Evolutionary conservation across 2,113 vertebrate genomes (phyloP).

Genomic region (Petroica traversi): DNA sequence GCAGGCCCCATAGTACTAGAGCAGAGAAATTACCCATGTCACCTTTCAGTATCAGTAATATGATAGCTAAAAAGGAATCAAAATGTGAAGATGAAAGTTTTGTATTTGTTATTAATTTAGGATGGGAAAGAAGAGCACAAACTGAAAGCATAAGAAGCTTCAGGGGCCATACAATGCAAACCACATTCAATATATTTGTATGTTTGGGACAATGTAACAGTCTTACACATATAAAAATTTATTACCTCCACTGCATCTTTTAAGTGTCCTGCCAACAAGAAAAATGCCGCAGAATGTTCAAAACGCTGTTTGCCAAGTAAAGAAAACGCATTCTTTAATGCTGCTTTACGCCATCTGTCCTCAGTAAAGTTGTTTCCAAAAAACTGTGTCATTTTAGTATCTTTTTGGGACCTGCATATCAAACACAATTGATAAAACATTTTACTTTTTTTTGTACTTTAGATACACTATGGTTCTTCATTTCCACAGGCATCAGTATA

Average conservation of each 20-base stretch:
- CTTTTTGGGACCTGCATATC: slow-evolving; percentile 85
- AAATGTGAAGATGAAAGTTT: background rate
- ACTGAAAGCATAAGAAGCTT: background rate
- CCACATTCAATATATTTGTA: background rate
- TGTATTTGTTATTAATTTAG: background rate
- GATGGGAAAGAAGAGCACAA: background rate
- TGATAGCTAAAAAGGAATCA: background rate
- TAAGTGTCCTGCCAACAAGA: slow-evolving; percentile 92
- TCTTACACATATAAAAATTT: background rate
- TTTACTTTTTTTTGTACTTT: background rate
- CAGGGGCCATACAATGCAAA: background rate
- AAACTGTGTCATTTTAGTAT: slow-evolving; percentile 94
- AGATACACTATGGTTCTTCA: background rate
- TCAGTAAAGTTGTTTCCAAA: slow-evolving; percentile 96
- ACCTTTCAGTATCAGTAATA: background rate
- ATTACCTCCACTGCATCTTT: slow-evolving; percentile 97
- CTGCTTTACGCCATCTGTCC: slow-evolving; percentile 95
- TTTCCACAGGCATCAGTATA: background rate
- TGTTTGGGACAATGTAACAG: background rate
- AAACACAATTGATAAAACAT: background rate
- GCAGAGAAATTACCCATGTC: background rate
- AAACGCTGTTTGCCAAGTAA: slow-evolving; percentile 96
- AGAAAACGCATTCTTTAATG: slow-evolving; percentile 96
- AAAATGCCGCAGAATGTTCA: slow-evolving; percentile 96
- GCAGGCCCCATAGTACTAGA: background rate